phyloP scores from a whole-genome alignment of 2,113 vertebrate species.

The Condylura cristata region DNA sequence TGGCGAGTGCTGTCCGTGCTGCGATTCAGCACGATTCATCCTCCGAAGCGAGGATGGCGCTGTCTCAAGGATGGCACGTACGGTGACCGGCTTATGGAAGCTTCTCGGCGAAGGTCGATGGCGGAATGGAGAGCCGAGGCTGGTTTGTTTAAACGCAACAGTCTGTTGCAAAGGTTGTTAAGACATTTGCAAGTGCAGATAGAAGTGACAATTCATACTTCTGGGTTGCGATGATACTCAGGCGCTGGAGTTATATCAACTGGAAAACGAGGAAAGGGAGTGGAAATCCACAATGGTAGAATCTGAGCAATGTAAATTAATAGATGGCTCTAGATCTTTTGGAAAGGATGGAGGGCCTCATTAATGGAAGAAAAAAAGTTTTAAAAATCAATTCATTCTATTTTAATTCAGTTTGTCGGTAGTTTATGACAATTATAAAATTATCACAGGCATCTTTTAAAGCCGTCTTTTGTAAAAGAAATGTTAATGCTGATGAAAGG shows the following conservation, averaged over 20 bases:
- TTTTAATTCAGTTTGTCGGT: too few species aligned
- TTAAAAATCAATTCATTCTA: not conserved
- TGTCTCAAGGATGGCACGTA: too few species aligned
- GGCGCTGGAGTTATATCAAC: not conserved
- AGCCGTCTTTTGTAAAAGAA: too few species aligned
- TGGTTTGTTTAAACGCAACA: not conserved
- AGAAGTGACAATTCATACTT: not conserved
- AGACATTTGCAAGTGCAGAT: not conserved
- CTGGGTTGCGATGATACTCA: not conserved
- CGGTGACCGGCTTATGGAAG: not conserved
- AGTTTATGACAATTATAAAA: too few species aligned
- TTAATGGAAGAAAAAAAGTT: not conserved
- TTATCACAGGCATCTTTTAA: too few species aligned
- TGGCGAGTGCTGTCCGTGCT: too few species aligned
- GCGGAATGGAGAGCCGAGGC: not conserved
- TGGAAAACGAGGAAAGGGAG: not conserved
- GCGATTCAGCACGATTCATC: too few species aligned
- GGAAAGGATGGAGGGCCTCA: not conserved
- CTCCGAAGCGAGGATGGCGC: too few species aligned
- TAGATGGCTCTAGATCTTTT: not conserved
- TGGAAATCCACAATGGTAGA: not conserved
- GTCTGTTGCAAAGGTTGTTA: not conserved
- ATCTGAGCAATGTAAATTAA: not conserved
- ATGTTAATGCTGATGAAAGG: not conserved
- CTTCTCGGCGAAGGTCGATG: not conserved